These are phyloP conservation scores for Hermaeophaga mercurialis DNA, from an alignment of 2,888 invertebrate species.

Conservation along the genomic window DNA sequence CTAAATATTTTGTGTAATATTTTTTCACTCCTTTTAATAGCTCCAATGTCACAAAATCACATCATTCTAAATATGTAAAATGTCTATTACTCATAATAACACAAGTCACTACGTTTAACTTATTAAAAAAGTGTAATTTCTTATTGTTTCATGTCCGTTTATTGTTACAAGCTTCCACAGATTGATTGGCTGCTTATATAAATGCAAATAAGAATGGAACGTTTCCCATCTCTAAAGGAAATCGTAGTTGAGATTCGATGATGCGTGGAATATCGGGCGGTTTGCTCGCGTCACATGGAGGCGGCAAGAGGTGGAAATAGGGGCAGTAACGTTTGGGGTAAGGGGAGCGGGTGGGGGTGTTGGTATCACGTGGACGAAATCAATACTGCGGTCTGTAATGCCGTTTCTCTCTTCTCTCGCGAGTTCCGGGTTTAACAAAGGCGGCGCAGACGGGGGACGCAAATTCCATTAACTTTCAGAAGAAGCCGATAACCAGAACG, in stretches of 20 bases:
- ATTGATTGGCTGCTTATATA: too few species aligned
- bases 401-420: conserved; percentile 31
- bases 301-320: conserved; percentile 17
- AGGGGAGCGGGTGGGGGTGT: conserved; percentile 24
- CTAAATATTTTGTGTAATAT: too few species aligned
- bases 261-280: conserved; percentile 31
- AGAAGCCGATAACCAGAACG: conserved; percentile 24
- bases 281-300: conserved; percentile 15
- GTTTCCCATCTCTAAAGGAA: background rate
- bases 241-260: conserved; percentile 33
- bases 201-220: background rate
- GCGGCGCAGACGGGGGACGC: conserved; percentile 35
- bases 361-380: conserved; percentile 45
- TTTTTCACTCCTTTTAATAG: too few species aligned
- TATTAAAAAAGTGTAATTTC: background rate
- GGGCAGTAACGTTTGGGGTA: conserved; percentile 18
- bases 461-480: conserved; percentile 34
- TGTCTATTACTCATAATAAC: too few species aligned
- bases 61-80: too few species aligned
- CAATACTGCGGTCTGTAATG: conserved; percentile 51
- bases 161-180: too few species aligned
- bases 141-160: too few species aligned
- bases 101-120: too few species aligned
- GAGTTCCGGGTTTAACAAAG: conserved; percentile 39
- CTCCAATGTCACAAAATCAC: too few species aligned